These are phyloP conservation scores for Zaprionus nigranus DNA, from an alignment of 1,140 invertebrate species.

Conservation along the genomic window DNA sequence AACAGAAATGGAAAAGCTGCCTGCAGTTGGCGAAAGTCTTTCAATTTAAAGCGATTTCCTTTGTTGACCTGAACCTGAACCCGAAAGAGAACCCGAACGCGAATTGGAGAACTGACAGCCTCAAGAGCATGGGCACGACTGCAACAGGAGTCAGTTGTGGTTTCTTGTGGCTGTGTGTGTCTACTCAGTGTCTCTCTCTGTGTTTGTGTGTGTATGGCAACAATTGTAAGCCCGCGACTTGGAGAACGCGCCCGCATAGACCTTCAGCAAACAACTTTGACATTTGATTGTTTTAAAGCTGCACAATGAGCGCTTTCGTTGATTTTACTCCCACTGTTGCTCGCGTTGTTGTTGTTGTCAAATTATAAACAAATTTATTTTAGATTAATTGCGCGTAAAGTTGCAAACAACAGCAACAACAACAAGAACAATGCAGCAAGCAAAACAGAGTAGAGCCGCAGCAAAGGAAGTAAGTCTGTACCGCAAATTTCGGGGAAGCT, in stretches of 20 bases:
- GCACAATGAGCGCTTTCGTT: constrained; percentile 30
- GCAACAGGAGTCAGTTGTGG: constrained; percentile 38
- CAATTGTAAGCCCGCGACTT: constrained; percentile 46
- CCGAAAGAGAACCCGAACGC: constrained; percentile 53
- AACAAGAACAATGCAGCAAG: constrained; percentile 6
- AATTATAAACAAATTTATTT: constrained; percentile 84
- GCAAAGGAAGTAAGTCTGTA: constrained; percentile 38
- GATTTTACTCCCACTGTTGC: constrained; percentile 29
- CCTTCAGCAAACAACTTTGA: constrained; percentile 36
- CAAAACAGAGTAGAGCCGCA: constrained; percentile 16
- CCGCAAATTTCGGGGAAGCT: constrained; percentile 25
- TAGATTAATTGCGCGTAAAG: constrained; percentile 84
- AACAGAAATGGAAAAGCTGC: constrained; percentile 28
- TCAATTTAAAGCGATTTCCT: constrained; percentile 73
- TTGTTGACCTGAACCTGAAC: constrained; percentile 71
- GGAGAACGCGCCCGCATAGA: not conserved
- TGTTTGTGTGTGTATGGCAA: constrained; percentile 42
- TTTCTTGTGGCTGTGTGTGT: constrained; percentile 14
- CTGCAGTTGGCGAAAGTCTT: constrained; percentile 50
- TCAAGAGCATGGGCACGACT: constrained; percentile 4
- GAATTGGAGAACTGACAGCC: constrained; percentile 17
- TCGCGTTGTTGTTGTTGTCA: constrained; percentile 59
- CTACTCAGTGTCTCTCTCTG: constrained; percentile 7
- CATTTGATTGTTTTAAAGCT: constrained; percentile 74
- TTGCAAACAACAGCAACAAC: constrained; percentile 73